Conservation (phyloP, 2,797 vertebrate species). For the Poecile montanus region DNA sequence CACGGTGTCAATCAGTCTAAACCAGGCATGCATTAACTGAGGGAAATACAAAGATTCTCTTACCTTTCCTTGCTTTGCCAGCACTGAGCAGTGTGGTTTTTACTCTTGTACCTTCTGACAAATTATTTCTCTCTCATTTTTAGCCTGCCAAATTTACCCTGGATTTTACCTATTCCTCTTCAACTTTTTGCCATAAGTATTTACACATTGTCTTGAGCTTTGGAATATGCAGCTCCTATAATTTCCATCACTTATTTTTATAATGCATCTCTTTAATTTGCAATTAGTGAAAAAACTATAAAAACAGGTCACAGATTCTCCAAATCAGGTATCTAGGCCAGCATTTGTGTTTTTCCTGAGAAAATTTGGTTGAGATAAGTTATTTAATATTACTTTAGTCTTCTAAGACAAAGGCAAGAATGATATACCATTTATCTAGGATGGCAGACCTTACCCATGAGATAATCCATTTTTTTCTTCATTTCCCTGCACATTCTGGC, state of each 20-base stretch:
- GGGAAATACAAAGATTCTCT: not conserved
- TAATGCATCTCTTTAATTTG: not conserved
- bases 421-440: not conserved
- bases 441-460: not conserved
- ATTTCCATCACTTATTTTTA: not conserved
- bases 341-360: not conserved
- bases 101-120: not conserved
- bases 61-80: not conserved
- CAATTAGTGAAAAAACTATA: not conserved
- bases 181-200: not conserved
- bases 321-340: not conserved
- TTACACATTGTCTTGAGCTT: not conserved
- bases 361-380: not conserved
- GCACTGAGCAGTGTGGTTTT: not conserved
- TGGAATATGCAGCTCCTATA: not conserved
- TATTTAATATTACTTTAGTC: not conserved
- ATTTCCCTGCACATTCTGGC: not conserved
- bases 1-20: conserved; percentile 43
- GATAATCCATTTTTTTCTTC: not conserved
- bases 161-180: not conserved
- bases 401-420: not conserved
- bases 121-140: not conserved
- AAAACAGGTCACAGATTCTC: not conserved
- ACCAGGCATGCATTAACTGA: not conserved
- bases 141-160: not conserved